These are phyloP conservation scores for Acutogordius australiensis DNA, from an alignment of 2,888 invertebrate genomes.

Conservation along the genomic window DNA sequence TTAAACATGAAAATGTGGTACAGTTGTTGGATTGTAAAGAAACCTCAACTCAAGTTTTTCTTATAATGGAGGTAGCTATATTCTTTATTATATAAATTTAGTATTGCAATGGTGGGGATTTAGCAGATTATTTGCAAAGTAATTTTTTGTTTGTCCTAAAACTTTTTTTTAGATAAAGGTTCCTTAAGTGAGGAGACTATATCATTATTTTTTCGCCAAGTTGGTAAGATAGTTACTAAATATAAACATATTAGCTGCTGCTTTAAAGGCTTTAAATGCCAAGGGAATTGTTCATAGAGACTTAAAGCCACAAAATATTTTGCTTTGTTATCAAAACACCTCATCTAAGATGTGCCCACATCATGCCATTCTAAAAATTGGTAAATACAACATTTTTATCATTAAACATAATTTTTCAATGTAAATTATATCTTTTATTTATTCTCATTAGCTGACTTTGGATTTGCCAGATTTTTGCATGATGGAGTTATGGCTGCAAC, in stretches of 20 bases:
- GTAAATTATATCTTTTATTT: too few species aligned
- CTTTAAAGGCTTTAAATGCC: conserved; percentile 78
- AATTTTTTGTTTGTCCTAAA: conserved; percentile 17
- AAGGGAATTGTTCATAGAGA: conserved; percentile 96
- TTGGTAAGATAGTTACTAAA: too few species aligned
- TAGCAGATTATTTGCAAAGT: conserved; percentile 77
- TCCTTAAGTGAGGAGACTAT: conserved; percentile 90
- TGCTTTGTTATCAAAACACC: conserved; percentile 42
- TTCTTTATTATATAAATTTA: conserved; percentile 24
- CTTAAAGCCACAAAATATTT: conserved; percentile 92
- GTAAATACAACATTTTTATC: conserved; percentile 27
- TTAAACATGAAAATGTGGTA: conserved; percentile 94
- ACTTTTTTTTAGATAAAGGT: conserved; percentile 39
- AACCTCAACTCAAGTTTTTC: conserved; percentile 64
- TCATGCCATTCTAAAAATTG: conserved; percentile 74
- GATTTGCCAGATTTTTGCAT: conserved; percentile 84
- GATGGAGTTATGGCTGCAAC: conserved; percentile 99
- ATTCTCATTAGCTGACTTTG: conserved; percentile 64
- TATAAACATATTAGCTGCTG: conserved; percentile 47
- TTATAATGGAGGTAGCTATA: conserved; percentile 71
- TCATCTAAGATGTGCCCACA: conserved; percentile 39
- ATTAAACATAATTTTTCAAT: background rate
- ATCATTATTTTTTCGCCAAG: conserved; percentile 62
- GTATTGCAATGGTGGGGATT: conserved; percentile 95
- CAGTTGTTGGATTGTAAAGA: conserved; percentile 89